Evolutionary conservation across 2,888 invertebrate species (phyloP).

Genomic region (Rhagophthalmus giganteus): DNA sequence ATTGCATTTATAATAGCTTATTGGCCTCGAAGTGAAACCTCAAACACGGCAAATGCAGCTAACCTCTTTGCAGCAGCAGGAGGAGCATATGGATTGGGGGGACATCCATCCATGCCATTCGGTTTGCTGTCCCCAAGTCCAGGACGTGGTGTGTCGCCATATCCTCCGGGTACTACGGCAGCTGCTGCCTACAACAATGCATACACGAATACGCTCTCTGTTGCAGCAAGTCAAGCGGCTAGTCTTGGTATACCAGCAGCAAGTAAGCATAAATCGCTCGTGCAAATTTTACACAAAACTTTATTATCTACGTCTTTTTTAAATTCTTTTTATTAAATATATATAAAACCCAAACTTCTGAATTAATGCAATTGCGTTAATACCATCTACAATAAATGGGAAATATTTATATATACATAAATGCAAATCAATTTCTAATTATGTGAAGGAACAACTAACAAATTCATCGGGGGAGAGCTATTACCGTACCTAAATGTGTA

Average conservation of each 20-base stretch:
- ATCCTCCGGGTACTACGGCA: conserved; percentile 37
- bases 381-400: no score
- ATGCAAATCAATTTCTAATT: no score
- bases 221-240: conserved; percentile 84
- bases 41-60: conserved; percentile 55
- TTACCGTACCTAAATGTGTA: conserved; percentile 50
- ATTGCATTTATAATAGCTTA: conserved; percentile 66
- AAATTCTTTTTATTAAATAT: no score
- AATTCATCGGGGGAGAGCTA: conserved; percentile 36
- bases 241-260: conserved; percentile 77
- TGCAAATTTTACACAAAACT: no score
- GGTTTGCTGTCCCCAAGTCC: conserved; percentile 49
- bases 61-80: conserved; percentile 56
- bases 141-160: conserved; percentile 41
- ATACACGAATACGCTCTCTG: conserved; percentile 74
- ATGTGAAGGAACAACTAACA: conserved; percentile 14
- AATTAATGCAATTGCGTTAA: no score
- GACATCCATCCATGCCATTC: conserved; percentile 52
- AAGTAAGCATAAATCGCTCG: conserved; percentile 59
- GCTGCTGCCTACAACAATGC: conserved; percentile 53
- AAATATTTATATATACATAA: no score
- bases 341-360: no score
- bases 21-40: conserved; percentile 72
- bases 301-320: no score
- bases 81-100: conserved; percentile 50